These are phyloP conservation scores for Cololabis saira DNA, from an alignment of 2,113 vertebrate genomes.

Conservation along the genomic window DNA sequence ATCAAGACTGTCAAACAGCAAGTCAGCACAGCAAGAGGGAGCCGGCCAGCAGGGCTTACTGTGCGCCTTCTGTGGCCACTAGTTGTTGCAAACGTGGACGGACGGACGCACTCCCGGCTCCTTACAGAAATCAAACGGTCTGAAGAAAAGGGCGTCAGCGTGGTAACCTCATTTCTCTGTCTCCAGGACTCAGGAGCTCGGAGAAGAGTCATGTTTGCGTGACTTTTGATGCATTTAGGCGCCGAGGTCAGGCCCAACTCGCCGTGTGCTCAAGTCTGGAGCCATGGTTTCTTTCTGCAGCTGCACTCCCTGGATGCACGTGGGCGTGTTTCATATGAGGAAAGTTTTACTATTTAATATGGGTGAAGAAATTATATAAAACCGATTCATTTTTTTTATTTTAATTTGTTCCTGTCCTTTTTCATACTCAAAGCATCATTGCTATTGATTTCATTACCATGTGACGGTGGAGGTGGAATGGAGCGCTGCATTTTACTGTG, in stretches of 20 bases:
- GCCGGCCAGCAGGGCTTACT: constrained; percentile 67
- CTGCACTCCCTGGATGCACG: constrained; percentile 19
- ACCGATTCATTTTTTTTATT: neutral
- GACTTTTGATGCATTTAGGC: constrained; percentile 23
- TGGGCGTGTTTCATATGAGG: neutral
- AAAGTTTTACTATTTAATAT: constrained; percentile 14
- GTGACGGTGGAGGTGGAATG: constrained; percentile 39
- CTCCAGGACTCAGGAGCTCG: neutral
- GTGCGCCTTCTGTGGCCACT: constrained; percentile 47
- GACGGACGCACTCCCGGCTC: constrained; percentile 33
- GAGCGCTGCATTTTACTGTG: neutral
- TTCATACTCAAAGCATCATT: neutral
- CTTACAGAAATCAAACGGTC: constrained; percentile 44
- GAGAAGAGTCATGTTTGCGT: constrained; percentile 7
- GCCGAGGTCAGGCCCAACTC: neutral
- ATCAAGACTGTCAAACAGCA: constrained; percentile 73
- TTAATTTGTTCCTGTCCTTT: neutral
- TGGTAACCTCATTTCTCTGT: constrained; percentile 8
- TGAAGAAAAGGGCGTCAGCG: constrained; percentile 17
- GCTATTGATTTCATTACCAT: constrained; percentile 41
- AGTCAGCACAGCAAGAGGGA: constrained; percentile 60
- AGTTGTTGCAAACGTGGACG: constrained; percentile 41
- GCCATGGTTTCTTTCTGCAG: constrained; percentile 10
- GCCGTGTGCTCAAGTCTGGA: neutral
- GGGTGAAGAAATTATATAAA: constrained; percentile 12